Conservation (phyloP, 2,113 vertebrate genomes). For the Tachysurus fulvidraco region DNA sequence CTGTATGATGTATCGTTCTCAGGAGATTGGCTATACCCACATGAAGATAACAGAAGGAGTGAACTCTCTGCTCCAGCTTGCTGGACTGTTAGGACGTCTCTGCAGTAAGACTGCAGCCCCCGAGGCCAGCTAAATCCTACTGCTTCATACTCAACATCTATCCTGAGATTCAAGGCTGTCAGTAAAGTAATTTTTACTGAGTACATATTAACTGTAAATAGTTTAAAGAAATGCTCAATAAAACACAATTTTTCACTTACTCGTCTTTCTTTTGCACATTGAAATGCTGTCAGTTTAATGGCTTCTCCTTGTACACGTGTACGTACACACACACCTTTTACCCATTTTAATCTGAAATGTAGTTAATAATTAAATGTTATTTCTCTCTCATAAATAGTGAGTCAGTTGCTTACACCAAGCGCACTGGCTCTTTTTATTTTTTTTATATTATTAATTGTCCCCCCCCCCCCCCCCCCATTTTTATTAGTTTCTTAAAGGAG, state of each 20-base stretch:
- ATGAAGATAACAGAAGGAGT: conserved; percentile 92
- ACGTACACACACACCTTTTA: no score
- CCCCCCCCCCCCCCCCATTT: not conserved
- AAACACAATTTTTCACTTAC: not conserved
- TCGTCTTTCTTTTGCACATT: not conserved
- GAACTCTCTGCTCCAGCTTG: conserved; percentile 93
- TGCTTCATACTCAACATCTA: not conserved
- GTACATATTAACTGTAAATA: conserved; percentile 32
- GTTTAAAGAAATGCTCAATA: not conserved
- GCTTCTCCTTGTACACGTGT: no score
- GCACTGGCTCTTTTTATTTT: not conserved
- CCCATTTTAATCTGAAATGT: not conserved
- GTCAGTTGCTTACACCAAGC: not conserved
- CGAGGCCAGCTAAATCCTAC: conserved; percentile 72
- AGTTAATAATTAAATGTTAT: not conserved
- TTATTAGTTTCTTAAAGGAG: not conserved
- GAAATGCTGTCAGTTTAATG: no score
- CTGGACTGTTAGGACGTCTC: conserved; percentile 86
- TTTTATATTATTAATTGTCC: not conserved
- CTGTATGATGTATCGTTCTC: conserved; percentile 20
- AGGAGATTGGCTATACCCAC: conserved; percentile 97
- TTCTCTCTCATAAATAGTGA: not conserved
- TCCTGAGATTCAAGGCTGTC: not conserved
- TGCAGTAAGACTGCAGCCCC: conserved; percentile 86
- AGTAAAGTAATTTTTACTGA: not conserved